Base-by-base conservation (phyloP, 2,888 invertebrate genomes). In the Erannis defoliaria region DNA sequence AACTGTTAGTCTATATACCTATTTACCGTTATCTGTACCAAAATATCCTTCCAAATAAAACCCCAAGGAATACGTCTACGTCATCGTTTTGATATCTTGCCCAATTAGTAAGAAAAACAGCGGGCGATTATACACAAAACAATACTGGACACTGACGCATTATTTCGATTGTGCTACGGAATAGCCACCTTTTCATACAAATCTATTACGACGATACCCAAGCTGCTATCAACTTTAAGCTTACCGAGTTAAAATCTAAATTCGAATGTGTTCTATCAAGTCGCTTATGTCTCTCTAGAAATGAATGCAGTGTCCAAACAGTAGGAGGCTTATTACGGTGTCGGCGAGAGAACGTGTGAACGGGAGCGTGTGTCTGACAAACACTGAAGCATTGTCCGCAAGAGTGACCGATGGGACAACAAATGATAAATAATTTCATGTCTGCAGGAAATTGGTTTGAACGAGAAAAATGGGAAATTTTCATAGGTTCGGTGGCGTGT, bases 71-170 rank as follows among this genome's bases (percentile, higher is more conserved):
- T 64, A 62, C 59, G 57, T 66, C 64, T 64, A 67, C 66, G 63
- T 64, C 70, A 68, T 74, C 73, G 76, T 71, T 74, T 81, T 90
- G 91, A 90, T 89, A 88, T 81, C 86, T 89, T 77, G 81, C 75
- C 89, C 90, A 91, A 92, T 92, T 92, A 92, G 82, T 80, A 81
- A 86, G 88, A 88, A 89, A 88, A 90, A 90, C 89, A 90, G 82
- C 82, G 73, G 81, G 74, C 76, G 78, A 83, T 88, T 80, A 81
- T 77, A 73, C 60, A 71, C 77, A 71, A 75, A 83, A 85, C 86
- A 84, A 85, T 74, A 64, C 69, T 51, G 62, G 86, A 85, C 86
- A 82, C 73, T 85, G 87, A 90, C 76, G 76, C 81, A 90, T 91
- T 87, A 83, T 85, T 84, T 78, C 85, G 78, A 85, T 88, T 82